Percentiles rank a stretch among this genome's conserved stretches.
These are phyloP conservation scores for Crotophaga sulcirostris DNA, from an alignment of 2,113 vertebrate genomes.

Conservation along the genomic window DNA sequence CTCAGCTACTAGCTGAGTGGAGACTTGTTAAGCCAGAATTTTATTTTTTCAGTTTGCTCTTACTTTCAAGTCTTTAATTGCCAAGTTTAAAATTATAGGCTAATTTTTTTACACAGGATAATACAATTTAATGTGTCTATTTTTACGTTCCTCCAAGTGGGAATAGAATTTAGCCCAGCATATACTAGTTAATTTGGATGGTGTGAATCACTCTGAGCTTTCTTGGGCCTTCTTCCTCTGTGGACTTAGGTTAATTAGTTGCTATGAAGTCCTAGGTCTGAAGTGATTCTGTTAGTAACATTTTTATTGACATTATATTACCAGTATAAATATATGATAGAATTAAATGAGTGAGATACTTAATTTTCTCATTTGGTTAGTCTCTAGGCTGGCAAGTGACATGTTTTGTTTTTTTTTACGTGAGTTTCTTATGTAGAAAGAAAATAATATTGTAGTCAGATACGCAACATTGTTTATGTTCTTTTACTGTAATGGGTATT, in stretches of 20 bases:
- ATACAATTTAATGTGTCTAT: not conserved
- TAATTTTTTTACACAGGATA: not conserved
- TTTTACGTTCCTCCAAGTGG: not conserved
- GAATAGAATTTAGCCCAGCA: not conserved
- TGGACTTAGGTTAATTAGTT: not conserved
- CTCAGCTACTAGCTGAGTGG: not conserved
- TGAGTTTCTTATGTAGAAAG: slow-evolving; percentile 23
- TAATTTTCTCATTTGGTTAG: slow-evolving; percentile 4
- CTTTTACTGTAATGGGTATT: slow-evolving; percentile 57
- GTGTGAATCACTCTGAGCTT: not conserved
- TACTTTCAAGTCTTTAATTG: not conserved
- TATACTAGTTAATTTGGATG: not conserved
- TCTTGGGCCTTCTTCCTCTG: not conserved
- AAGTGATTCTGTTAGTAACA: not conserved
- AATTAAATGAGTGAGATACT: not conserved
- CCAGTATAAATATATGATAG: not conserved
- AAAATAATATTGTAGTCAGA: slow-evolving; percentile 38
- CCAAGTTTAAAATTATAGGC: not conserved
- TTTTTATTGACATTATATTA: not conserved
- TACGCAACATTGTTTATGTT: slow-evolving; percentile 55
- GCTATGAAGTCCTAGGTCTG: not conserved
- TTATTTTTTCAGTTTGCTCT: not conserved
- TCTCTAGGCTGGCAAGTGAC: not conserved
- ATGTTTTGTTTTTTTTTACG: not conserved
- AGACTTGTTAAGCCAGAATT: not conserved